Conservation (phyloP, 2,113 vertebrate genomes). For the Nothobranchius furzeri region DNA sequence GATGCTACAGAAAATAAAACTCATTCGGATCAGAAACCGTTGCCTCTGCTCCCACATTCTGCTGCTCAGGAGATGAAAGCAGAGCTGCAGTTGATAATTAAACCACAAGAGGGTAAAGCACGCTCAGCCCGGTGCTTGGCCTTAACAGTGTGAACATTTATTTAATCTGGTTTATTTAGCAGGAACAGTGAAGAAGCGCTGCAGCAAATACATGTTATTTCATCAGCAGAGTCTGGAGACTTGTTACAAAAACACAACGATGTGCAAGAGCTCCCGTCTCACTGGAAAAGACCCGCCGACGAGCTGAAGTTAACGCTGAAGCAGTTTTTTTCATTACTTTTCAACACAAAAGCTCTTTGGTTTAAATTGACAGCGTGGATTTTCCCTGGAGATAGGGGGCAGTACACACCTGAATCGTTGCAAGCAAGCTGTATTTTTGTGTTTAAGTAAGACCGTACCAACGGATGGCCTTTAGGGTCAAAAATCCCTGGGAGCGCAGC, state of each 20-base stretch:
- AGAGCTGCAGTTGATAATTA: background rate
- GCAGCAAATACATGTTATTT: constrained; percentile 10
- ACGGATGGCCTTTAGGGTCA: too few species aligned
- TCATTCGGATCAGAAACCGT: background rate
- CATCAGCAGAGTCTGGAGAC: background rate
- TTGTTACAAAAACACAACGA: constrained; percentile 5
- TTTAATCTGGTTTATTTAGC: constrained; percentile 12
- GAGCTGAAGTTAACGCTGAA: background rate
- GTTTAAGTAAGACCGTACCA: too few species aligned
- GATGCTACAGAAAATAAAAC: background rate
- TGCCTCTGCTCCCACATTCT: background rate
- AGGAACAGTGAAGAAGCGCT: constrained; percentile 7
- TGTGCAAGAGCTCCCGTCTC: background rate
- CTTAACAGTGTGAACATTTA: background rate
- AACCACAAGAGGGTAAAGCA: background rate
- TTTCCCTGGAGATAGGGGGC: too few species aligned
- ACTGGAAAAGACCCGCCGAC: background rate
- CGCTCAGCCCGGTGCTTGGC: background rate
- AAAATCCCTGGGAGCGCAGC: too few species aligned
- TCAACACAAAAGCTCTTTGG: too few species aligned
- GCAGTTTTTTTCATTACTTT: too few species aligned
- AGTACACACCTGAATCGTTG: too few species aligned
- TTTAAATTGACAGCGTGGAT: too few species aligned
- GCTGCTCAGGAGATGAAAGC: background rate
- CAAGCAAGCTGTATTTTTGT: too few species aligned